A percentile compares a stretch with the other conserved stretches of the same genome.
phyloP scores from a whole-genome alignment of 2,113 vertebrate genomes.

The Tachysurus vachellii region DNA sequence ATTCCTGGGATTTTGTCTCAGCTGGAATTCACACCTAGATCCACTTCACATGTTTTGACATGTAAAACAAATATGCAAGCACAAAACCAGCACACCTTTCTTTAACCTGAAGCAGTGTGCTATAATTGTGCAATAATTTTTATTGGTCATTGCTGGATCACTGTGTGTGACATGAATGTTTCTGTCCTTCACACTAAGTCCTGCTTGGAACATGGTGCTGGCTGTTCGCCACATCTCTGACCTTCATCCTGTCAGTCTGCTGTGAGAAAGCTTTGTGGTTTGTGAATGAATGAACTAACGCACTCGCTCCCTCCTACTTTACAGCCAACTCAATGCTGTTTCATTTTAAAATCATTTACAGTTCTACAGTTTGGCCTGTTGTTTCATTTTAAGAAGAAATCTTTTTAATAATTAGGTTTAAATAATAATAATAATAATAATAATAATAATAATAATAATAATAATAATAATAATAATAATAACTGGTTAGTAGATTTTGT shows the following conservation, averaged over 20 bases:
- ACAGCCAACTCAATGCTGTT: background rate
- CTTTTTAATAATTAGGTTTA: too few relatives aligned
- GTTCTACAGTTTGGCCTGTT: background rate
- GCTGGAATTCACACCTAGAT: background rate
- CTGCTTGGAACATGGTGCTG: slow-evolving; percentile 23
- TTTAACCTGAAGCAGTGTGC: background rate
- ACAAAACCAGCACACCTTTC: background rate
- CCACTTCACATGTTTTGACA: background rate
- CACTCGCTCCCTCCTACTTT: background rate
- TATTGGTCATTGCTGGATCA: slow-evolving; percentile 1
- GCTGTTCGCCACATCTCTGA: slow-evolving; percentile 8
- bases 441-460: too few relatives aligned
- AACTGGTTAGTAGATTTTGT: too few relatives aligned
- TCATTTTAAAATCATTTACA: background rate
- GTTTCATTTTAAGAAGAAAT: background rate
- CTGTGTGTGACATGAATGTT: background rate
- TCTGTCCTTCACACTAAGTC: slow-evolving; percentile 29
- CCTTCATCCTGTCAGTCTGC: background rate
- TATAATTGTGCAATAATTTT: background rate
- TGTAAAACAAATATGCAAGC: background rate
- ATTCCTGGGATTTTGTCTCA: background rate
- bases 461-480: too few relatives aligned
- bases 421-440: too few relatives aligned
- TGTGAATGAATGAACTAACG: background rate
- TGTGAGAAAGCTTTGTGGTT: background rate